Percentiles rank a stretch among this genome's conserved stretches.
phyloP scores from a whole-genome alignment of 2,888 invertebrate genomes.

The Callimorpha dominula region DNA sequence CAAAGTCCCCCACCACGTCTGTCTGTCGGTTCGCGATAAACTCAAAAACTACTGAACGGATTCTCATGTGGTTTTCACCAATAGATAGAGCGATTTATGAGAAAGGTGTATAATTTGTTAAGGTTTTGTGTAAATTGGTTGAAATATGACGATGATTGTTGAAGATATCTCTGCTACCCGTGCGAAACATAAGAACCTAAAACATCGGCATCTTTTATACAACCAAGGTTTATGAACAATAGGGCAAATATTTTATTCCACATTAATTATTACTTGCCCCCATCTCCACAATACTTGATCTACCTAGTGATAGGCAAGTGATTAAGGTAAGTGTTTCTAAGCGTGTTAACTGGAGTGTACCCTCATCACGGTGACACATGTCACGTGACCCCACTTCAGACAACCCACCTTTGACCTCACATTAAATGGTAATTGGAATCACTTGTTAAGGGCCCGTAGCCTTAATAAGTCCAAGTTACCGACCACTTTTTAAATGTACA shows the following conservation, averaged over 20 bases:
- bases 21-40: too few relatives aligned
- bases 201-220: not conserved
- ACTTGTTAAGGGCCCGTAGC: conserved; percentile 10
- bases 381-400: conserved; percentile 53
- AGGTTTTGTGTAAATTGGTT: too few relatives aligned
- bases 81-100: too few relatives aligned
- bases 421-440: conserved; percentile 58
- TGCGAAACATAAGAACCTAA: not conserved
- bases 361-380: conserved; percentile 62
- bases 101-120: too few relatives aligned
- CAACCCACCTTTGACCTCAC: conserved; percentile 53
- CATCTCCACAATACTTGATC: not conserved
- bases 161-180: too few relatives aligned
- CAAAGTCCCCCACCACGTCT: too few relatives aligned
- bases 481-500: not conserved
- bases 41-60: too few relatives aligned
- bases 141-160: too few relatives aligned
- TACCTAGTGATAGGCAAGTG: conserved; percentile 38
- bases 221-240: not conserved
- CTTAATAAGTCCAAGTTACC: conserved; percentile 3
- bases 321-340: conserved; percentile 43
- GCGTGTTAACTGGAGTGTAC: conserved; percentile 46
- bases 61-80: too few relatives aligned
- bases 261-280: not conserved
- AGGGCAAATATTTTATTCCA: not conserved